Percentiles rank a stretch among this genome's conserved stretches.
phyloP scores from a whole-genome alignment of 2,113 vertebrate genomes.

The Dendropsophus ebraccatus region DNA sequence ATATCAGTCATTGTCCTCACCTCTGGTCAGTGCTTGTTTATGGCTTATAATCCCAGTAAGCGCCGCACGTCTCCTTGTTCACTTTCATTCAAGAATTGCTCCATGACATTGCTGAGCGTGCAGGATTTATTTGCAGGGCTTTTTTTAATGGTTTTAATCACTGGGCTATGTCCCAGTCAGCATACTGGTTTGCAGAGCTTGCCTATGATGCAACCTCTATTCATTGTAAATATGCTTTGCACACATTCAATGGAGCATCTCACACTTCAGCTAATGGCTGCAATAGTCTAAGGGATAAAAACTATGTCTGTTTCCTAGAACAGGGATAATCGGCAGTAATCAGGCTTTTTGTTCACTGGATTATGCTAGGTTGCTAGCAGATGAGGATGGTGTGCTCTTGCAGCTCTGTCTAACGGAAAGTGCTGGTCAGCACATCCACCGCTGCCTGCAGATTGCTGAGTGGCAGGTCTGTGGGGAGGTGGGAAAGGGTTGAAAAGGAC shows the following conservation, averaged over 20 bases:
- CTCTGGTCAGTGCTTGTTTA: slow-evolving; percentile 1
- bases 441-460: neutral
- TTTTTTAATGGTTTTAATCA: slow-evolving; percentile 53
- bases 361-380: slow-evolving; percentile 44
- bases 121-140: slow-evolving; percentile 26
- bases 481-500: neutral
- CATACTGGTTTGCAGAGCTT: slow-evolving; percentile 35
- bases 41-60: neutral
- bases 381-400: slow-evolving; percentile 35
- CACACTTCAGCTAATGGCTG: slow-evolving; percentile 41
- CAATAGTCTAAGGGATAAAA: slow-evolving; percentile 46
- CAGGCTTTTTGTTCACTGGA: slow-evolving; percentile 54
- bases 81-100: slow-evolving; percentile 13
- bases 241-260: slow-evolving; percentile 45
- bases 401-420: slow-evolving; percentile 15
- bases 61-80: slow-evolving; percentile 4
- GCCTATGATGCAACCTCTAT: slow-evolving; percentile 54
- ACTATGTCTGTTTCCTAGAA: slow-evolving; percentile 44
- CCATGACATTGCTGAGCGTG: slow-evolving; percentile 23
- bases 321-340: slow-evolving; percentile 50
- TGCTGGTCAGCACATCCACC: slow-evolving; percentile 48
- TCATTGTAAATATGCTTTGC: slow-evolving; percentile 49
- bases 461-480: neutral
- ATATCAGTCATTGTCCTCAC: neutral
- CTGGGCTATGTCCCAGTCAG: slow-evolving; percentile 45